A percentile compares a stretch with the other conserved stretches of the same genome.
phyloP scores from a whole-genome alignment of 2,113 vertebrate genomes.

The Takifugu bimaculatus region DNA sequence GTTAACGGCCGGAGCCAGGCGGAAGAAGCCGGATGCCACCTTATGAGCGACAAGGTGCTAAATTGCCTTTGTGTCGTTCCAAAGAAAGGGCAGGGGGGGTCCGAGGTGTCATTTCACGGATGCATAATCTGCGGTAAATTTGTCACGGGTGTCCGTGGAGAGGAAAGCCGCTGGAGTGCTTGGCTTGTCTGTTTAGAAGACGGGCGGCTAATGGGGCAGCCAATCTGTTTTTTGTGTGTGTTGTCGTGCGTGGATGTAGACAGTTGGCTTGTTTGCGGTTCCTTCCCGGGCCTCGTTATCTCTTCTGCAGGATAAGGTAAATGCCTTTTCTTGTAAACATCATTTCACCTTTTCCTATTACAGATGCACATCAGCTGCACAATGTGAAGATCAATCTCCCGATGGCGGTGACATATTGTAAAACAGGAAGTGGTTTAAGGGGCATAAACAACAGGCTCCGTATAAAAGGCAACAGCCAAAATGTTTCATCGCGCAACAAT shows the following conservation, averaged over 20 bases:
- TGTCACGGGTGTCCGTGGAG: conserved; percentile 14
- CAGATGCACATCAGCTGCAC: conserved; percentile 51
- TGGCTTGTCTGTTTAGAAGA: conserved; percentile 43
- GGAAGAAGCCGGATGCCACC: conserved; percentile 31
- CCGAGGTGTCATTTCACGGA: conserved; percentile 46
- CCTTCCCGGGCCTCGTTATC: conserved; percentile 49
- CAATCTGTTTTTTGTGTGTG: conserved; percentile 41
- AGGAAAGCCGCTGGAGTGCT: conserved; percentile 41
- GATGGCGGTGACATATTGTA: conserved; percentile 8
- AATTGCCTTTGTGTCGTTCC: conserved; percentile 57
- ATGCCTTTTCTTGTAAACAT: conserved; percentile 60
- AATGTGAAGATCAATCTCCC: conserved; percentile 24
- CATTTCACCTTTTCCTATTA: conserved; percentile 55
- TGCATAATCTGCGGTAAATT: conserved; percentile 29
- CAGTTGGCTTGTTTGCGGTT: conserved; percentile 39
- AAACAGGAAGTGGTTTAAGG: conserved; percentile 24
- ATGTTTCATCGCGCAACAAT: too few relatives aligned
- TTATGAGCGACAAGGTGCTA: conserved; percentile 53
- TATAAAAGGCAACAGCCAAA: too few relatives aligned
- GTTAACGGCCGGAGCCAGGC: conserved; percentile 15
- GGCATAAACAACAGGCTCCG: too few relatives aligned
- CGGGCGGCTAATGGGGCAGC: conserved; percentile 47
- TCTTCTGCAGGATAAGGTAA: conserved; percentile 50
- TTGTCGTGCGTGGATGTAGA: conserved; percentile 22
- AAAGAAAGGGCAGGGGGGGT: conserved; percentile 47